These are phyloP conservation scores for Scrobipalpa costella DNA, from an alignment of 2,888 invertebrate genomes.

Conservation along the genomic window DNA sequence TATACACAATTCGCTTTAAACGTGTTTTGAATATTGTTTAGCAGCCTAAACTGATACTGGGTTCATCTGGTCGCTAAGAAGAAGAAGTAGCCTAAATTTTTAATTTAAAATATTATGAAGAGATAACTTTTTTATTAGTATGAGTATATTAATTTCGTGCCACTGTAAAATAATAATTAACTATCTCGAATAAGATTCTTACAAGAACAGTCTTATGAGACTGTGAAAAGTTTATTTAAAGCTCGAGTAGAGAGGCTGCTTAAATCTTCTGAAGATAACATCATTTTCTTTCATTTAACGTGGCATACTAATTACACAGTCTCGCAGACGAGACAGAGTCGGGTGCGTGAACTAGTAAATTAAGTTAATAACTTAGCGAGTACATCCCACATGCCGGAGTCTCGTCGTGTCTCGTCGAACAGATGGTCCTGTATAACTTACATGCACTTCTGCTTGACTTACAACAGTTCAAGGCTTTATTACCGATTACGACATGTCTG, in stretches of 20 bases:
- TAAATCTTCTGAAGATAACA: background rate
- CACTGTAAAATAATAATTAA: too few relatives aligned
- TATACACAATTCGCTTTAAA: too few relatives aligned
- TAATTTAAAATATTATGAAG: too few relatives aligned
- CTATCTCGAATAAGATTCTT: background rate
- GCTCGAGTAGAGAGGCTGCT: too few relatives aligned
- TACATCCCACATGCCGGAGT: background rate
- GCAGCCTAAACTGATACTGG: too few relatives aligned
- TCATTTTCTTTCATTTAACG: background rate
- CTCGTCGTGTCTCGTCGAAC: background rate
- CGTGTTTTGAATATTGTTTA: too few relatives aligned
- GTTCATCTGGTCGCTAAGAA: too few relatives aligned
- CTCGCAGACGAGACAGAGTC: slow-evolving; percentile 2
- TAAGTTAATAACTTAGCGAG: slow-evolving; percentile 11
- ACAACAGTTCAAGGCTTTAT: background rate
- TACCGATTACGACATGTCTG: too few relatives aligned
- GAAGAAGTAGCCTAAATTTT: too few relatives aligned
- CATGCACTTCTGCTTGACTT: background rate
- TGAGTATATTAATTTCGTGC: too few relatives aligned
- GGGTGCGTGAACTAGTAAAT: background rate
- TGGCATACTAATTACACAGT: slow-evolving; percentile 16
- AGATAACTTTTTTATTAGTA: too few relatives aligned
- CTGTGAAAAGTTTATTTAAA: background rate
- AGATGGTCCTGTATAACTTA: background rate
- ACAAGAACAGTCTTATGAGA: background rate